phyloP scores from a whole-genome alignment of 2,888 invertebrate species.

The Eledone cirrhosa region DNA sequence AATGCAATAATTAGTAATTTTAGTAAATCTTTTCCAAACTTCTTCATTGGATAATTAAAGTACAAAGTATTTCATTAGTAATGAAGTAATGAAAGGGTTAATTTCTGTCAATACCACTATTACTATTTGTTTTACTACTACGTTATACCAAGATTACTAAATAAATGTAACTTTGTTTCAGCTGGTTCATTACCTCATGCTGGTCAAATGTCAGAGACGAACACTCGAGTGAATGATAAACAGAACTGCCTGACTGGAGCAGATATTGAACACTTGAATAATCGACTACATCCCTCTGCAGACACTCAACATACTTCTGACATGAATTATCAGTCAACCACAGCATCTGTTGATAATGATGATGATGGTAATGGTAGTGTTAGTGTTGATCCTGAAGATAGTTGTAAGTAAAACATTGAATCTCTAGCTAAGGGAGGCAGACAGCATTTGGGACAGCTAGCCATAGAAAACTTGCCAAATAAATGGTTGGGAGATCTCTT shows the following conservation, averaged over 20 bases:
- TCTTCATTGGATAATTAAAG: no score
- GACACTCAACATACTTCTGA: neutral
- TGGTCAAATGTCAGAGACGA: neutral
- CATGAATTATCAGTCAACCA: neutral
- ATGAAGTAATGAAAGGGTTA: no score
- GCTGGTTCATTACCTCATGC: conserved; percentile 7
- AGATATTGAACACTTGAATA: neutral
- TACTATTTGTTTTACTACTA: no score
- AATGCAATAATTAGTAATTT: no score
- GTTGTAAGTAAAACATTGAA: neutral
- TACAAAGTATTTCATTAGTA: no score
- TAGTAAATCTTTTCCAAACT: no score
- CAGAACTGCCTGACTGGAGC: conserved; percentile 4
- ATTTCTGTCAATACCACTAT: no score
- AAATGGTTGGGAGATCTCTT: no score
- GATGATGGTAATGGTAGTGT: conserved; percentile 3
- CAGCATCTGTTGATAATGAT: conserved; percentile 3
- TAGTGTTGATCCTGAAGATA: conserved; percentile 10
- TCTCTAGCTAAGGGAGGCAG: no score
- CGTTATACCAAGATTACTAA: no score
- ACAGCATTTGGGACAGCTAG: neutral
- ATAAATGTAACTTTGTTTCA: neutral
- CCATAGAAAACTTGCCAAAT: no score
- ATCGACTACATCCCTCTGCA: neutral
- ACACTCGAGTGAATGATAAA: neutral